These are phyloP conservation scores for Leptoteleia sp. DNA, from an alignment of 1,140 invertebrate genomes.

Conservation along the genomic window DNA sequence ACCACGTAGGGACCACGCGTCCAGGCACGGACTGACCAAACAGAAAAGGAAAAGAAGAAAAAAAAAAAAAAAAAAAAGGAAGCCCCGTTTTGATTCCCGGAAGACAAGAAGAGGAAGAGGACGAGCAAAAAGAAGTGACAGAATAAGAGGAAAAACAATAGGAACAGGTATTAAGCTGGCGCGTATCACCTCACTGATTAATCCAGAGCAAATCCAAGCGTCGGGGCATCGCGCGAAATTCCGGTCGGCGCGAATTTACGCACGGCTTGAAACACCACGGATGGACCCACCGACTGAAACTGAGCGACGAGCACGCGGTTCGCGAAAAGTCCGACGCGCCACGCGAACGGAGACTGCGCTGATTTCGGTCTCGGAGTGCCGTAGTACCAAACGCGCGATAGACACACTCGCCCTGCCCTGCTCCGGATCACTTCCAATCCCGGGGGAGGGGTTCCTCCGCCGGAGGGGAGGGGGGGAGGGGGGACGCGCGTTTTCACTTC, in stretches of 20 bases:
- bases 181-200: slow-evolving; percentile 25
- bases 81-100: no score
- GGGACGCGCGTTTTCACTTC: slow-evolving; percentile 7
- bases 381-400: slow-evolving; percentile 29
- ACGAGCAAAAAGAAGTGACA: no score
- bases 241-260: slow-evolving; percentile 10
- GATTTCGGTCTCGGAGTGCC: slow-evolving; percentile 51
- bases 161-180: no score
- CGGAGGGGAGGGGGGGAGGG: not conserved
- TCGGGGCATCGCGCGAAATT: slow-evolving; percentile 3
- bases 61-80: no score
- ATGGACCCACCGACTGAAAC: slow-evolving; percentile 70
- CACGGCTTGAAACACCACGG: slow-evolving; percentile 60
- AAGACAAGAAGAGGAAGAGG: no score
- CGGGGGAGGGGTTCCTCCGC: not conserved
- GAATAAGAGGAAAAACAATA: no score
- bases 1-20: not conserved
- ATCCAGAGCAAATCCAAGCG: slow-evolving; percentile 25
- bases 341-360: slow-evolving; percentile 77
- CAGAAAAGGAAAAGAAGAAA: not conserved
- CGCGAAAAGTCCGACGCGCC: slow-evolving; percentile 72
- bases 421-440: slow-evolving; percentile 38
- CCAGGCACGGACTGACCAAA: no score
- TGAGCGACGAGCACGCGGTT: slow-evolving; percentile 76
- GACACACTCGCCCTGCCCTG: slow-evolving; percentile 41